Conservation (phyloP, 2,888 invertebrate genomes). For the Lasioglossum leucozonium region DNA sequence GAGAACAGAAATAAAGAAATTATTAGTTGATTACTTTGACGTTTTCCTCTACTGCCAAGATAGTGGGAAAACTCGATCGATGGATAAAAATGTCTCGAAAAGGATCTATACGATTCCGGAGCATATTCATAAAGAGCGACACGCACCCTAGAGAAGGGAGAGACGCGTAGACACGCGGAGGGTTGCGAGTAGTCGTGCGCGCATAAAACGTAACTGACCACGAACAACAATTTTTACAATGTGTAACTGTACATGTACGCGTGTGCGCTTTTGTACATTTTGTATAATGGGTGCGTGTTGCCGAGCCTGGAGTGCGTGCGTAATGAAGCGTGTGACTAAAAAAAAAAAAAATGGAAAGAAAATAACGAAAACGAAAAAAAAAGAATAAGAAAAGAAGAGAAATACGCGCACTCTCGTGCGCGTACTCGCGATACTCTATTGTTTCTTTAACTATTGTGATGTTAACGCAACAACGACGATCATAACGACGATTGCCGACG, state of each 20-base stretch:
- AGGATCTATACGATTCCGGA: not conserved
- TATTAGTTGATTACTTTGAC: too few species aligned
- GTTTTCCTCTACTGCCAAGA: not conserved
- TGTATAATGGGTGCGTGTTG: slow-evolving; percentile 17
- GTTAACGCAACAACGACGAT: slow-evolving; percentile 44
- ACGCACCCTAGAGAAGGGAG: not conserved
- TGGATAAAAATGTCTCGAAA: not conserved
- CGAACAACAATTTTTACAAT: not conserved
- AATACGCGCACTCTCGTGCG: slow-evolving; percentile 5
- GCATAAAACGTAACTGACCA: slow-evolving; percentile 21
- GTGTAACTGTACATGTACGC: not conserved
- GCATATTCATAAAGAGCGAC: not conserved
- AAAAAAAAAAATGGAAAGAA: not conserved
- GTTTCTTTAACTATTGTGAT: slow-evolving; percentile 82
- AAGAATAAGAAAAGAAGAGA: not conserved
- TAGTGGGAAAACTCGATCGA: not conserved
- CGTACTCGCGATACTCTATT: slow-evolving; percentile 49
- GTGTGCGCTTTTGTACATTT: slow-evolving; percentile 18
- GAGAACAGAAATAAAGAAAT: not conserved
- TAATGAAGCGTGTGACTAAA: not conserved
- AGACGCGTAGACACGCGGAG: slow-evolving; percentile 11
- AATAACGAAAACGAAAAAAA: not conserved
- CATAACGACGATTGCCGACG: slow-evolving; percentile 29
- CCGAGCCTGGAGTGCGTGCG: not conserved
- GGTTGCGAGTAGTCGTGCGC: slow-evolving; percentile 2